These are phyloP conservation scores for Polypterus senegalus DNA, from an alignment of 2,113 vertebrate species.

Conservation along the genomic window DNA sequence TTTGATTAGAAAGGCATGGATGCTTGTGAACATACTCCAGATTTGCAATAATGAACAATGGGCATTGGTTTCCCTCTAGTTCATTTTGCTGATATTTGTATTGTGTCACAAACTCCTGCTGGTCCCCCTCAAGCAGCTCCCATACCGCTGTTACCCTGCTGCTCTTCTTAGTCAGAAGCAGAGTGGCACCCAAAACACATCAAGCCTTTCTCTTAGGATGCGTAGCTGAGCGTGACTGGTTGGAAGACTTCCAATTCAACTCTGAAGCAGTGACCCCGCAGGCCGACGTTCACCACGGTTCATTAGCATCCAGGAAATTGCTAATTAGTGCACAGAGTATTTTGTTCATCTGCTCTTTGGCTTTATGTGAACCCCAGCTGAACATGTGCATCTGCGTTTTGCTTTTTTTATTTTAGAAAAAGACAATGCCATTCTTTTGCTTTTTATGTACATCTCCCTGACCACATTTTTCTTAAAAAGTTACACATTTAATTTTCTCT, in stretches of 20 bases:
- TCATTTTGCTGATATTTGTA: too few relatives aligned
- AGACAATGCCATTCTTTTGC: not conserved
- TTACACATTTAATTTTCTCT: too few relatives aligned
- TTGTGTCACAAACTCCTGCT: too few relatives aligned
- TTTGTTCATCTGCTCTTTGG: not conserved
- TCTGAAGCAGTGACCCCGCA: not conserved
- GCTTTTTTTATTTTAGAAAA: not conserved
- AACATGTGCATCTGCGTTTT: not conserved
- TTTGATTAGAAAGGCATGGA: too few relatives aligned
- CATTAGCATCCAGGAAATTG: not conserved
- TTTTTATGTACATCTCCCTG: not conserved
- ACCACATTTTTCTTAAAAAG: not conserved
- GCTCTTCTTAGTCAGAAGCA: too few relatives aligned
- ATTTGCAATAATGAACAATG: too few relatives aligned
- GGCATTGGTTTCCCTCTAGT: too few relatives aligned
- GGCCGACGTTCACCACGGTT: not conserved
- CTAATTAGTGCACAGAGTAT: not conserved
- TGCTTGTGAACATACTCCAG: too few relatives aligned
- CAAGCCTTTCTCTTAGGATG: too few relatives aligned
- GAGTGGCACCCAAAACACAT: too few relatives aligned
- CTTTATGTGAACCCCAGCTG: not conserved
- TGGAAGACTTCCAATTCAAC: not conserved
- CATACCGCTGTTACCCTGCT: too few relatives aligned
- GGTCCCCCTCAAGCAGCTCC: too few relatives aligned
- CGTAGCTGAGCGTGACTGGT: not conserved